Evolutionary conservation across 2,888 invertebrate species (phyloP), one percentile per base, ranked within the genome.

Genomic region (Scaptomyza caliginosa): DNA sequence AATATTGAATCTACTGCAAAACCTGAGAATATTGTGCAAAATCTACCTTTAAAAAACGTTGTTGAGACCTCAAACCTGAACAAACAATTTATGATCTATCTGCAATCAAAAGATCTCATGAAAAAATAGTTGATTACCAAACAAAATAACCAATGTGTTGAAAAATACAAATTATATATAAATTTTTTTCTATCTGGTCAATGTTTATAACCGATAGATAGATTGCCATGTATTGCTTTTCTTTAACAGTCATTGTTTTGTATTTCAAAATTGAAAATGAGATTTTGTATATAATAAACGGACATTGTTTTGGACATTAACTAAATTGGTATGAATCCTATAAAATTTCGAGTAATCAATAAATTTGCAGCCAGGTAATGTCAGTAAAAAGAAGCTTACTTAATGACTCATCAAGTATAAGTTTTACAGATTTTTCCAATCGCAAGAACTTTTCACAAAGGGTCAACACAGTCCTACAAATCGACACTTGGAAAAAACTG

Each of bases 331-430:
- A 80, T 80, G 80, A 24, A 63, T 56, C 42, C 39, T 32, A 58
- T 45, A 16, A 85, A 78, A 78, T 66, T 80, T 60, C 59, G 52
- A 67, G 69, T 85, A 34, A 54, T 82, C n/a, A 30, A 49, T 24
- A 85, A 78, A 70, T 66, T 81, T 17, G 24, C 24, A 39, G n/a
- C 5, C 30, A 59, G 70, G 75, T 75, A 51, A 28, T 23, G 11
- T 5, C 6, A 10, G 11, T 26, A 7, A 3, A 1, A 17, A n/a
- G 5, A 3, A 8, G 5, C 3, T 3, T 7, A 8, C 34, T 8
- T 16, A 42, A 17, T 4, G 3, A 16, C 8, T 10, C 0, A 3
- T 10, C 10, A 13, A 28, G 2, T 32, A 6, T 3, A n/a, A n/a
- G n/a, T 45, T 16, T 8, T 19, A 23, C 26, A 72, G 63, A 13